Evolutionary conservation across 2,113 vertebrate species (phyloP), one percentile per base, ranked within the genome.

Genomic region (Chitala chitala): DNA sequence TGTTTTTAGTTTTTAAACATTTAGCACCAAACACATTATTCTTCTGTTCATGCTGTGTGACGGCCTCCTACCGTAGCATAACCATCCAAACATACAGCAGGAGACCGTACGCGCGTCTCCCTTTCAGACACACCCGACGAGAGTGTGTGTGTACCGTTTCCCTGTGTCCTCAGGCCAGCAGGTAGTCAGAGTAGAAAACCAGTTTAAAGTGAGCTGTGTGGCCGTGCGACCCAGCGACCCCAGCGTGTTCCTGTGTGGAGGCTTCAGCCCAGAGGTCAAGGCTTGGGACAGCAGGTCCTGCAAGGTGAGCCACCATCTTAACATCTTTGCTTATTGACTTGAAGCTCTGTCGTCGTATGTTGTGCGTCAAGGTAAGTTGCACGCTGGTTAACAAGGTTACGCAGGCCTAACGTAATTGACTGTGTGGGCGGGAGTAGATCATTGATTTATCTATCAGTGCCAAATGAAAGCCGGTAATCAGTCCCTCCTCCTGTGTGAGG

Each of bases 231-330:
- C 96, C 31, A 80, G 83, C 69, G 92, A 92, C 72, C 89, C 90
- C 6, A 91, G 87, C 71, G 59, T 95, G 17, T 94, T 97, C 77
- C 74, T 99, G 74, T 95, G 93, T 71, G 97, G 94, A 51, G 97
- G 97, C 8, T 95, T 96, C 90, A 93, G 94, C 81, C 82, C 95
- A 0, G 89, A 87, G 77, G 90, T 98, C 83, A 95, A 93, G 80
- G 94, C 97, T 5, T 98, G 95, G 96, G 96, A 99, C 83, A 69
- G 89, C 48, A 93, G 97, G 82, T 89, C 83, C 59, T 82, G 89
- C 80, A 95, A 98, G 95, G 97, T 98, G 56, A 84, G 79, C 71
- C 69, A 44, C 63, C 71, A 78, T 69, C 66, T 50, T 46, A 36
- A 76, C 80, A 3, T 24, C 22, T 17, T n/a, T 33, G 29, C 12